Base-by-base conservation (phyloP, 2,888 invertebrate species). In the Tubiluchus corallicola region DNA sequence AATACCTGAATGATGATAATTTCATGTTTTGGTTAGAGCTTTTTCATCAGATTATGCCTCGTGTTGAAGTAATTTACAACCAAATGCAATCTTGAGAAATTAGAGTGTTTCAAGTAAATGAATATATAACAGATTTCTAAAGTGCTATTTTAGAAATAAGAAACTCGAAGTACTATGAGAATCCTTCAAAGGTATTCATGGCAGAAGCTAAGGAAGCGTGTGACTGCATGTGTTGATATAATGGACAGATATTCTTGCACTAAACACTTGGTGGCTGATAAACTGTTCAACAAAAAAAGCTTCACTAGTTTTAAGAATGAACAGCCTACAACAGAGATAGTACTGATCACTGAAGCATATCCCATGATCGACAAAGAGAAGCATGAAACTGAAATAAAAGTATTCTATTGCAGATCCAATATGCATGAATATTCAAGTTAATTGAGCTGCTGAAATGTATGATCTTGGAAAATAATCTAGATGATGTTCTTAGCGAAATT, bases 171-270 rank as follows among this genome's bases (percentile, higher is more conserved):
- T n/a, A n/a, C n/a, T n/a, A n/a, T n/a, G n/a, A n/a, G n/a, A 38
- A 20, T 50, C 43, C 41, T 47, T 53, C 4, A 52, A 52, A 41
- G 52, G 54, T n/a, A n/a, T n/a, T n/a, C n/a, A n/a, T n/a, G n/a
- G n/a, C n/a, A n/a, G n/a, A n/a, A n/a, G 48, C 54, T 4, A 52
- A 52, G 40, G 52, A 54, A 49, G 51, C 54, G 13, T 57, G 55
- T 49, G 54, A 56, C 49, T 41, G 48, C 21, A 56, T 58, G 42
- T 47, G 53, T 15, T 44, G 42, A 17, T 51, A 52, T 40, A 47
- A 50, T 29, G 49, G 51, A 47, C 52, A 53, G 42, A 48, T 54
- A 21, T 57, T 57, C 16, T 41, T 57, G 52, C 45, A 52, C 45
- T 18, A 50, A 49, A 18, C 55, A 58, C 48, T 47, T 56, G 20